Percentiles rank a stretch among this genome's conserved stretches.
These are phyloP conservation scores for Rhyacichthys aspro DNA, from an alignment of 2,797 vertebrate genomes.

Conservation along the genomic window DNA sequence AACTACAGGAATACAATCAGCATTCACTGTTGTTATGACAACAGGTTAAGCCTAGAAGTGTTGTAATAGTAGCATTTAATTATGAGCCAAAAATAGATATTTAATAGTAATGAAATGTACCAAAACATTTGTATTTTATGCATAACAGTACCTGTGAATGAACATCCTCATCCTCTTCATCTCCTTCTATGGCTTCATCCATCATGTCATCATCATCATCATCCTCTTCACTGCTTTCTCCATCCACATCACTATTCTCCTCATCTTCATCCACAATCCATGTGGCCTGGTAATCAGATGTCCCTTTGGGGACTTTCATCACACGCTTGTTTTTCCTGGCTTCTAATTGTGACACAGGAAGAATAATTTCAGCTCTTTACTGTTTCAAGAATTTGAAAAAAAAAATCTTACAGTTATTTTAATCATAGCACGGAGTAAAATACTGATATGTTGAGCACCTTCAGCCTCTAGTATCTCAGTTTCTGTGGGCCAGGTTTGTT, in stretches of 20 bases:
- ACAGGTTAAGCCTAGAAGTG: slow-evolving; percentile 24
- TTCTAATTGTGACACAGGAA: slow-evolving; percentile 69
- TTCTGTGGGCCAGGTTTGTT: slow-evolving; percentile 97
- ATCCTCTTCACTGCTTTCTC: slow-evolving; percentile 76
- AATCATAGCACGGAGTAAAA: not conserved
- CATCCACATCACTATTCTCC: slow-evolving; percentile 61
- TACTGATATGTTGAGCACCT: slow-evolving; percentile 68
- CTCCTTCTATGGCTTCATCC: slow-evolving; percentile 75
- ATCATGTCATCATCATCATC: slow-evolving; percentile 80
- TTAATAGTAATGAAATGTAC: too few species aligned
- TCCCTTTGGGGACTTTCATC: slow-evolving; percentile 93
- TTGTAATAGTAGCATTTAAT: too few species aligned
- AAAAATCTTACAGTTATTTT: too few species aligned
- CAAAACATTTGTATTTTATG: too few species aligned
- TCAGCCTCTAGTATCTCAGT: slow-evolving; percentile 91
- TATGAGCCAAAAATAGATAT: not conserved
- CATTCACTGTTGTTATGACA: slow-evolving; percentile 38
- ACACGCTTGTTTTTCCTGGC: slow-evolving; percentile 80
- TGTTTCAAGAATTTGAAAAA: not conserved
- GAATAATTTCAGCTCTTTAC: not conserved
- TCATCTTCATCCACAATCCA: slow-evolving; percentile 88
- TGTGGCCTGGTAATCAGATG: slow-evolving; percentile 93
- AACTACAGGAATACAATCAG: not conserved
- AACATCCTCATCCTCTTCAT: slow-evolving; percentile 71
- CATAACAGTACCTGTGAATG: slow-evolving; percentile 70